Evolutionary conservation across 2,797 vertebrate species (phyloP).

Genomic region (Mastacembelus armatus): DNA sequence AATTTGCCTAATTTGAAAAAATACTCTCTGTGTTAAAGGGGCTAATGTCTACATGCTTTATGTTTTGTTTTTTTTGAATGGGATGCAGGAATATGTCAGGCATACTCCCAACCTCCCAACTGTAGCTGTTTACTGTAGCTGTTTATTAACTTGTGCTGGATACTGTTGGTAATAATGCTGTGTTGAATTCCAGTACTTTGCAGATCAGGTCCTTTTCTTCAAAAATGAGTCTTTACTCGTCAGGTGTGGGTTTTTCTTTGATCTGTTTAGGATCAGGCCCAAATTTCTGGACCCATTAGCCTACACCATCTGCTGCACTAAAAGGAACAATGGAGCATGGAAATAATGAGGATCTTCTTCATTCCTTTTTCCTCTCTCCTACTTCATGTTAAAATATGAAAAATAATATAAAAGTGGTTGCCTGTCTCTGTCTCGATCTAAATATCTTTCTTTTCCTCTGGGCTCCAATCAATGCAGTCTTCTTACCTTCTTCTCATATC

Average conservation of each 20-base stretch:
- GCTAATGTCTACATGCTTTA: no score
- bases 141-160: no score
- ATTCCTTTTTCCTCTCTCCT: conserved; percentile 16
- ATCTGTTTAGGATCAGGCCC: background rate
- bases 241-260: background rate
- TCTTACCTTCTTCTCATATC: conserved; percentile 72
- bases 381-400: conserved; percentile 37
- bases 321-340: background rate
- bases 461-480: conserved; percentile 67
- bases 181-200: no score
- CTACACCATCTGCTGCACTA: background rate
- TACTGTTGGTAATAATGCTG: no score
- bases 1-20: no score
- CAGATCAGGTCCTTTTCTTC: no score
- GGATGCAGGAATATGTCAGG: no score
- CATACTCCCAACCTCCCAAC: no score
- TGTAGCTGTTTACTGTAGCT: no score
- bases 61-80: no score
- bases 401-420: conserved; percentile 21
- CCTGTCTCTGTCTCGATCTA: conserved; percentile 45
- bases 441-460: conserved; percentile 34
- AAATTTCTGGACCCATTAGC: background rate
- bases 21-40: no score
- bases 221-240: background rate
- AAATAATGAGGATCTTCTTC: background rate